A percentile compares a stretch with the other conserved stretches of the same genome.
phyloP scores from a whole-genome alignment of 2,888 invertebrate species.

The Eristalinus sepulchralis region DNA sequence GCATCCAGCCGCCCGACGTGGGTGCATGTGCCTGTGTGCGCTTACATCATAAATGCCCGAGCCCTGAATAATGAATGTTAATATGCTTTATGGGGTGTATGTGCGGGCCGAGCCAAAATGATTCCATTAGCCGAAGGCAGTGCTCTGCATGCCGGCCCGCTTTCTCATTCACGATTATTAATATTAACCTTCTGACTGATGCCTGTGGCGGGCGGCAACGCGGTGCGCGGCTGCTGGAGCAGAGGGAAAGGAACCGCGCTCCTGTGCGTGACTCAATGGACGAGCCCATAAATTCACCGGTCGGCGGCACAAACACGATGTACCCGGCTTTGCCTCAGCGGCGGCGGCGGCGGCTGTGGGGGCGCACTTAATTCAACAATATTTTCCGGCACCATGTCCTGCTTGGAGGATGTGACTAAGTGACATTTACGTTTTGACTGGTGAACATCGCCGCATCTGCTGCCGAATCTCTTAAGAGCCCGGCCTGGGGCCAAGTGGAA shows the following conservation, averaged over 20 bases:
- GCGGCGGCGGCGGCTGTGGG: not conserved
- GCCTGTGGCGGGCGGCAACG: not conserved
- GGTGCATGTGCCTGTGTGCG: slow-evolving; percentile 31
- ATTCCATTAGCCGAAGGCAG: slow-evolving; percentile 53
- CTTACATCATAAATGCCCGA: slow-evolving; percentile 66
- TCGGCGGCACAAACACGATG: slow-evolving; percentile 42
- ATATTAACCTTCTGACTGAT: slow-evolving; percentile 57
- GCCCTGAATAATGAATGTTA: slow-evolving; percentile 71
- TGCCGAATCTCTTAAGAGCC: slow-evolving; percentile 14
- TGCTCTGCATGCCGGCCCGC: not conserved
- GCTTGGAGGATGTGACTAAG: slow-evolving; percentile 51
- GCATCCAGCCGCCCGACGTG: slow-evolving; percentile 7
- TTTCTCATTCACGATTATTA: slow-evolving; percentile 60
- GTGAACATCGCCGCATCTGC: not conserved
- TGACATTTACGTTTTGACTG: slow-evolving; percentile 57
- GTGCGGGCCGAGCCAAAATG: slow-evolving; percentile 56
- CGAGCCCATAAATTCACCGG: slow-evolving; percentile 57
- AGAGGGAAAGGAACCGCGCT: not conserved
- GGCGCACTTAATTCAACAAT: slow-evolving; percentile 49
- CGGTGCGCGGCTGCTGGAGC: not conserved
- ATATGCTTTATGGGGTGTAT: slow-evolving; percentile 69
- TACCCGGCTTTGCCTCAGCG: not conserved
- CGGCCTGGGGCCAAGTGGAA: slow-evolving; percentile 2
- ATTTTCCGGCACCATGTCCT: slow-evolving; percentile 52
- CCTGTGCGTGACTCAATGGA: slow-evolving; percentile 58